These are phyloP conservation scores for Lepidurus packardi DNA, from an alignment of 1,140 invertebrate genomes.

Conservation along the genomic window DNA sequence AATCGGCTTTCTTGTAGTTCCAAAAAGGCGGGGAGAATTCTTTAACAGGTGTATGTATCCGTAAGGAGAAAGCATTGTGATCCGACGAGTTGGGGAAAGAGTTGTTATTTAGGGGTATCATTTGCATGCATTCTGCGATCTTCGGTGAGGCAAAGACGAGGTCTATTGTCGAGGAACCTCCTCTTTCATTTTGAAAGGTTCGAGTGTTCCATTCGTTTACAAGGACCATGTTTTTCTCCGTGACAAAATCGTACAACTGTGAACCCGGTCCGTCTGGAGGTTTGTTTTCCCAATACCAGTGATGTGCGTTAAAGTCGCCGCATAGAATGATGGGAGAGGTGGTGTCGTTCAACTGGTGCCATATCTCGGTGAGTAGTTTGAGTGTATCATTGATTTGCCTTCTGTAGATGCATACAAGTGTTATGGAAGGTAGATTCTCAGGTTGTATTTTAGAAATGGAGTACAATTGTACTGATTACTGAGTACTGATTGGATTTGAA, in stretches of 20 bases:
- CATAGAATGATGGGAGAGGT: not conserved
- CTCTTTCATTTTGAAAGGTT: not conserved
- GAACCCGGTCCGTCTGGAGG: too few relatives aligned
- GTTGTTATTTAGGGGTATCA: not conserved
- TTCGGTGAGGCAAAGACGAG: not conserved
- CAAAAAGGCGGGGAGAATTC: not conserved
- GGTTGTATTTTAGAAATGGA: too few relatives aligned
- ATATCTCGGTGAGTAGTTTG: too few relatives aligned
- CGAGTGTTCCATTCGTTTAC: not conserved
- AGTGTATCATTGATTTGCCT: too few relatives aligned
- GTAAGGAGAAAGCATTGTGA: not conserved
- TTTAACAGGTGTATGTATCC: not conserved
- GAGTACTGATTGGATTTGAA: too few relatives aligned
- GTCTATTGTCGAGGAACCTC: constrained; percentile 1
- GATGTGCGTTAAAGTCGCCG: not conserved
- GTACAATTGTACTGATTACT: too few relatives aligned
- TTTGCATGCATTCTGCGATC: not conserved
- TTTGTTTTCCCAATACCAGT: too few relatives aligned
- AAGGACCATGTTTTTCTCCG: too few relatives aligned
- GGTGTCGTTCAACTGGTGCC: too few relatives aligned
- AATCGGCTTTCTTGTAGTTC: constrained; percentile 16
- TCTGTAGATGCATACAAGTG: too few relatives aligned
- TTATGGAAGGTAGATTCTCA: too few relatives aligned
- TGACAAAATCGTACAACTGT: too few relatives aligned
- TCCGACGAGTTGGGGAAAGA: constrained; percentile 13